phyloP scores from a whole-genome alignment of 2,113 vertebrate genomes.

The Pantherophis guttatus region DNA sequence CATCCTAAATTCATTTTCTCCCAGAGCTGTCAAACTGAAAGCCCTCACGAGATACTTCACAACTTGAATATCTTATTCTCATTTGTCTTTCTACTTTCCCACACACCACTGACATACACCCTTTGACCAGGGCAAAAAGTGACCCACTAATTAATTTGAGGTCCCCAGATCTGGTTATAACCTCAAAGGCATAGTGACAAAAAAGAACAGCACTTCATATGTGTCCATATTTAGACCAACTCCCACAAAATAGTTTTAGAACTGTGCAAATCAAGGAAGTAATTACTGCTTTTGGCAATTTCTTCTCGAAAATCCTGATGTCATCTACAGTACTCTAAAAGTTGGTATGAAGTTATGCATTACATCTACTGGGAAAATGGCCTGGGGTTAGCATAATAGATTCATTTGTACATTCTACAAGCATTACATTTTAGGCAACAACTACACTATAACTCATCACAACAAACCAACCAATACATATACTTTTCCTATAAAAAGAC shows the following conservation, averaged over 20 bases:
- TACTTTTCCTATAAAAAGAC: neutral
- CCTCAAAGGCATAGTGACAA: constrained; percentile 24
- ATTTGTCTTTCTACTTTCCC: constrained; percentile 61
- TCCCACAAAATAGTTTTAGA: constrained; percentile 37
- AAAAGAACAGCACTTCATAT: constrained; percentile 25
- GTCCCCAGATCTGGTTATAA: constrained; percentile 6
- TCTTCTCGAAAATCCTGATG: constrained; percentile 16
- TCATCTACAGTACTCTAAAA: constrained; percentile 31
- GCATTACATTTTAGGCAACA: constrained; percentile 32
- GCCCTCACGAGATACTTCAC: constrained; percentile 10
- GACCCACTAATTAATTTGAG: constrained; percentile 45
- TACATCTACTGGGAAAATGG: constrained; percentile 47
- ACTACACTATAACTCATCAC: constrained; percentile 1
- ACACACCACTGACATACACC: constrained; percentile 42
- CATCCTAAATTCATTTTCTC: constrained; percentile 49
- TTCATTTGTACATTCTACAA: constrained; percentile 34
- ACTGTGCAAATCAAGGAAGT: constrained; percentile 27
- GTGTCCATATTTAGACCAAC: constrained; percentile 23
- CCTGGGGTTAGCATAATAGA: constrained; percentile 35
- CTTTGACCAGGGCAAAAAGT: constrained; percentile 53
- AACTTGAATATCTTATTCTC: constrained; percentile 41
- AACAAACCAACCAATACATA: constrained; percentile 13
- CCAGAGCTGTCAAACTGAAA: constrained; percentile 38
- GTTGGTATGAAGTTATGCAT: neutral
- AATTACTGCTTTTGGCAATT: constrained; percentile 49